A percentile compares a stretch with the other conserved stretches of the same genome.
phyloP scores from a whole-genome alignment of 2,113 vertebrate species.

The Cyprinus carpio region DNA sequence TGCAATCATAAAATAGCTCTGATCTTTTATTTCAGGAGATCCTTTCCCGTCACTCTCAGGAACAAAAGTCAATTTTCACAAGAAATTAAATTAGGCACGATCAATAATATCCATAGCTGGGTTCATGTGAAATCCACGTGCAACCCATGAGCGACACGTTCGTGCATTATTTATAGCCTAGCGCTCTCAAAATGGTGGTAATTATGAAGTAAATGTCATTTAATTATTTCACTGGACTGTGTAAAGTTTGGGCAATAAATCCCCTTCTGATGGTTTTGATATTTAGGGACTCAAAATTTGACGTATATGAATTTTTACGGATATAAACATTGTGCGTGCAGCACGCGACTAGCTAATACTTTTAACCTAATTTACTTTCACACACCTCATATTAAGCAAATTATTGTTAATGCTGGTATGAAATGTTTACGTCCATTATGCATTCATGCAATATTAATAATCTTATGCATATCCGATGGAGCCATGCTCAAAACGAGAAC shows the following conservation, averaged over 20 bases:
- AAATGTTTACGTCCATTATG: slow-evolving; percentile 59
- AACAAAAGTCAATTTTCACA: slow-evolving; percentile 12
- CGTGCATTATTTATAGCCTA: slow-evolving; percentile 47
- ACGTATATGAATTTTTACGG: too few species aligned
- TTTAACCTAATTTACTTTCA: not conserved
- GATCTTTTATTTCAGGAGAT: not conserved
- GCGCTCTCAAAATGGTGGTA: slow-evolving; percentile 47
- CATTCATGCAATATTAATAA: slow-evolving; percentile 63
- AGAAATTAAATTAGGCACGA: slow-evolving; percentile 28
- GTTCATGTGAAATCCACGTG: slow-evolving; percentile 40
- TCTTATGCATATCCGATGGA: slow-evolving; percentile 61
- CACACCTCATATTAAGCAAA: not conserved
- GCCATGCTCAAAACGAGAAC: slow-evolving; percentile 1
- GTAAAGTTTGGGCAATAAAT: slow-evolving; percentile 54
- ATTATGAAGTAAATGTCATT: slow-evolving; percentile 62
- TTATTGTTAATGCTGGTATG: slow-evolving; percentile 11
- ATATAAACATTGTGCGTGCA: not conserved
- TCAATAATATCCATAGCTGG: slow-evolving; percentile 35
- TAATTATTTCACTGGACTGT: slow-evolving; percentile 63
- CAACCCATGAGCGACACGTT: slow-evolving; percentile 25
- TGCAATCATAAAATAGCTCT: not conserved
- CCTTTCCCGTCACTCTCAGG: not conserved
- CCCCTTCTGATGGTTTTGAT: slow-evolving; percentile 40
- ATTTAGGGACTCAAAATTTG: not conserved
- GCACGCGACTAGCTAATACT: not conserved